A percentile compares a stretch with the other conserved stretches of the same genome.
Conservation (phyloP, 2,797 vertebrate genomes). For the Peromyscus aztecus region DNA sequence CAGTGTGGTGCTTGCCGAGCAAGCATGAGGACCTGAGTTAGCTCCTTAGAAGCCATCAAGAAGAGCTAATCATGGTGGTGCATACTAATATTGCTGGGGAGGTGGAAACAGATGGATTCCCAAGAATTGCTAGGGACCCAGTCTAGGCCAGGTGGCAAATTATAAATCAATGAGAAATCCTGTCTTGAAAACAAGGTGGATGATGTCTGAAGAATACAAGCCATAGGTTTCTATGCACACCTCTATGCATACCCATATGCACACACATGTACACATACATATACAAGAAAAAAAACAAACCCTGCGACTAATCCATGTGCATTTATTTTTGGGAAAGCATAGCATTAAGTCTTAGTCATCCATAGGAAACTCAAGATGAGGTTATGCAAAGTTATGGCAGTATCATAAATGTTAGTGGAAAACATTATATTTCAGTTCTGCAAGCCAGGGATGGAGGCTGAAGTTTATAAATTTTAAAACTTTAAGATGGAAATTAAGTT, state of each 20-base stretch:
- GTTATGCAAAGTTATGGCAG: not conserved
- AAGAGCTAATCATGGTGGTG: not conserved
- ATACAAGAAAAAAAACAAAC: not conserved
- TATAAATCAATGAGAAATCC: not conserved
- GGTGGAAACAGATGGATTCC: not conserved
- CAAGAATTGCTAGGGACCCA: not conserved
- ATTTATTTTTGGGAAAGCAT: not conserved
- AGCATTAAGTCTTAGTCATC: not conserved
- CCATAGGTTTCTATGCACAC: not conserved
- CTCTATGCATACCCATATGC: not conserved
- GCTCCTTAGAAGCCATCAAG: not conserved
- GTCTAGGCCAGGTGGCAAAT: not conserved
- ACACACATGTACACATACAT: not conserved
- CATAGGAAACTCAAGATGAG: not conserved
- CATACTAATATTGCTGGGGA: not conserved
- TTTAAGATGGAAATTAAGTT: constrained; percentile 64
- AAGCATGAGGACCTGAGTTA: not conserved
- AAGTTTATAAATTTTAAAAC: constrained; percentile 60
- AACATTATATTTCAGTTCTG: constrained; percentile 22
- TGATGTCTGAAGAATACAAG: not conserved
- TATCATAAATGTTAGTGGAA: not conserved
- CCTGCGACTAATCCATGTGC: not conserved
- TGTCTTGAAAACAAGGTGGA: not conserved
- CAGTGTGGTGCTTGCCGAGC: not conserved
- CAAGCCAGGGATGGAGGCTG: not conserved